These are phyloP conservation scores for Selene dorsalis DNA, from an alignment of 2,797 vertebrate species.

Conservation along the genomic window DNA sequence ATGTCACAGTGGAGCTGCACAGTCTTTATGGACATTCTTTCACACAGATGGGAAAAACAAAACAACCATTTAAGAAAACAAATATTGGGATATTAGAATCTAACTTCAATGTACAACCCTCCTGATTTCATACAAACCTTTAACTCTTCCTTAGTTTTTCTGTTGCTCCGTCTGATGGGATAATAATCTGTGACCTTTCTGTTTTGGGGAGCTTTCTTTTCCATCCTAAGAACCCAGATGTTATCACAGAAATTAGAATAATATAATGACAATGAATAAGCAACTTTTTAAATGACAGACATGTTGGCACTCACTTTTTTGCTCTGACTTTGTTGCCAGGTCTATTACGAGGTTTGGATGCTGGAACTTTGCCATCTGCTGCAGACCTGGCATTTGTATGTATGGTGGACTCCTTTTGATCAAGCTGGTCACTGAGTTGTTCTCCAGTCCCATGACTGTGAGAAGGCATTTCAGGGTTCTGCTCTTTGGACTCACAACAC, in stretches of 20 bases:
- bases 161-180: constrained; percentile 91
- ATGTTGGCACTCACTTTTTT: constrained; percentile 83
- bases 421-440: constrained; percentile 46
- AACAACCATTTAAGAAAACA: neutral
- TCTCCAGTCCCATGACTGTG: constrained; percentile 73
- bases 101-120: neutral
- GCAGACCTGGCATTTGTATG: constrained; percentile 27
- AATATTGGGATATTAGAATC: no score
- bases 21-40: neutral
- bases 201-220: constrained; percentile 87
- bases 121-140: constrained; percentile 82
- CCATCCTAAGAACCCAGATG: constrained; percentile 77
- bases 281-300: neutral
- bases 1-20: neutral
- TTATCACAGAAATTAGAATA: constrained; percentile 6
- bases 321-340: constrained; percentile 77
- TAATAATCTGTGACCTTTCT: constrained; percentile 96
- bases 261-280: neutral
- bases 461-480: constrained; percentile 78
- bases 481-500: constrained; percentile 80
- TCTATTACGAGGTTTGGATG: constrained; percentile 70
- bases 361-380: constrained; percentile 51
- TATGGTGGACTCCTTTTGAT: constrained; percentile 40
- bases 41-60: neutral
- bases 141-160: constrained; percentile 92